Evolutionary conservation across 1,140 invertebrate genomes (phyloP).

Genomic region (Aphidius gifuensis): DNA sequence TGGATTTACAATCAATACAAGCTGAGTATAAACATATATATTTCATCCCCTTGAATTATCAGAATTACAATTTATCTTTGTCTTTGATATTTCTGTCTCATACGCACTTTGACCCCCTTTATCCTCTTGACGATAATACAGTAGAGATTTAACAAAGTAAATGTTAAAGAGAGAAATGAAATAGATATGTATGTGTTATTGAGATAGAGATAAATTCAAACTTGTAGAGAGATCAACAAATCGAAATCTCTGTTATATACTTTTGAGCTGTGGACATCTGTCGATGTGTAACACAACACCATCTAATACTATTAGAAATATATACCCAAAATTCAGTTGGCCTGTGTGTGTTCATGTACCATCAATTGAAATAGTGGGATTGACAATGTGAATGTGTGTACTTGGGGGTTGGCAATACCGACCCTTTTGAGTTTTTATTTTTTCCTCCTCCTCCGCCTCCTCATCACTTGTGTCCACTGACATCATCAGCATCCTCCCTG

Average conservation of each 20-base stretch:
- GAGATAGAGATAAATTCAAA: constrained; percentile 26
- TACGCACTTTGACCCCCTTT: too few species aligned
- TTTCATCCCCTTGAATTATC: constrained; percentile 15
- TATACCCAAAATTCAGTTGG: constrained; percentile 18
- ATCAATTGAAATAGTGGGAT: background rate
- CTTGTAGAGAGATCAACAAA: constrained; percentile 22
- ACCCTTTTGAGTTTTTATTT: too few species aligned
- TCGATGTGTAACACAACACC: constrained; percentile 33
- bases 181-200: background rate
- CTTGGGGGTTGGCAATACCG: background rate
- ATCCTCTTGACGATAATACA: too few species aligned
- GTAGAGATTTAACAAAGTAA: too few species aligned
- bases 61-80: constrained; percentile 3
- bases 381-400: background rate
- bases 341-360: background rate
- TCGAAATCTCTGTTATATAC: too few species aligned
- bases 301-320: constrained; percentile 32
- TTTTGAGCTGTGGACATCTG: constrained; percentile 29
- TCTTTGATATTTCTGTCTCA: background rate
- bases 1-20: too few species aligned
- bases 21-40: constrained; percentile 9
- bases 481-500: too few species aligned
- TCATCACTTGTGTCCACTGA: too few species aligned
- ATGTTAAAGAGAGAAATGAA: too few species aligned
- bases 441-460: too few species aligned